Base-by-base conservation (phyloP, 1,140 invertebrate genomes). In the Caenorhabditis latens region DNA sequence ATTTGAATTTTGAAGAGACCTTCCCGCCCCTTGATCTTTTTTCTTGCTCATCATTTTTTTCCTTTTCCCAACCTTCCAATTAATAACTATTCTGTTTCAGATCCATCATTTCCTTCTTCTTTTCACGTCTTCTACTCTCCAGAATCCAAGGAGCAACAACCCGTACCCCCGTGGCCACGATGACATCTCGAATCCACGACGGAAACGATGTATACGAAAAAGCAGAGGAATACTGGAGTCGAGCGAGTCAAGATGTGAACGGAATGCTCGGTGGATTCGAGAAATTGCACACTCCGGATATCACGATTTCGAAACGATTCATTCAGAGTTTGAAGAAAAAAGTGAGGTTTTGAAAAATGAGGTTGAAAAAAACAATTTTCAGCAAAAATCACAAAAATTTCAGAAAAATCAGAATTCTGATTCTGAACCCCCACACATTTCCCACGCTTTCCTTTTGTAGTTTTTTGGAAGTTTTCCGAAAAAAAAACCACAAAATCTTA, bases 241-340 rank as follows among this genome's bases (percentile, higher is more conserved):
- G 90, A n/a, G 88, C 92, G 9, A 90, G 90, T 48, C 86, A 89
- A 13, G 87, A 93, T 16, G 93, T 98, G 11, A 95, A 99, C 94
- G 97, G 97, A 24, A 98, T 99, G 95, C 94, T 99, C 0, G 98
- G 97, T 16, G 98, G 97, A 4, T 97, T 96, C 93, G 96, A 95
- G 0, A 95, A 95, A 89, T 96, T 99, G 84, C 97, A 96, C 21
- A 93, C 94, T 24, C 95, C 95, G 63, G 98, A 99, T 93, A 95
- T 99, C 83, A 94, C 95, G 89, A 96, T 95, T 19, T 99, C 97
- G 0, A 95, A 94, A 90, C 91, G 93, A 61, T 97, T 99, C 94
- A 93, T 99, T 24, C 95, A 90, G 95, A 86, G 93, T 32, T 42
- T 93, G 89, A 87, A 88, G 57, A 57, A 75, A 48, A 88, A 89